phyloP scores from a whole-genome alignment of 2,113 vertebrate species.

The Tragelaphus scriptus region DNA sequence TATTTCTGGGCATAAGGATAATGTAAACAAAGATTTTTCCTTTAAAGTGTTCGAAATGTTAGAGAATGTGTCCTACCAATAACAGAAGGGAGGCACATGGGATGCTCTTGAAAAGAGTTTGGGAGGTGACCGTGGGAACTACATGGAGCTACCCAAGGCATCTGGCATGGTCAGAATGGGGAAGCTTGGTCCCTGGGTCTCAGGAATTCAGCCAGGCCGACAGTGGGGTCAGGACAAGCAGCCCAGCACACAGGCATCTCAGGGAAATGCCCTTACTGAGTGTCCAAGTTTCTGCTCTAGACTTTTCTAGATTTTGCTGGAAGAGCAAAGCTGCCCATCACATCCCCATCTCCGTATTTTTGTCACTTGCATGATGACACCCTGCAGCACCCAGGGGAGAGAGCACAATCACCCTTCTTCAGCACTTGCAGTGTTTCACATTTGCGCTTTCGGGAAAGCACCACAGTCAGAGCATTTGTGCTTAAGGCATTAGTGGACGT shows the following conservation, averaged over 20 bases:
- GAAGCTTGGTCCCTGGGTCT: fast-evolving
- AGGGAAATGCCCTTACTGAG: too few species aligned
- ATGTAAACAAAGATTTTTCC: background rate
- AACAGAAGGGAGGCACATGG: fast-evolving
- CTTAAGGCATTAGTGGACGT: conserved; percentile 62
- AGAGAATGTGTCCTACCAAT: background rate
- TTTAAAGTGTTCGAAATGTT: background rate
- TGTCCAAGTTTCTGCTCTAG: background rate
- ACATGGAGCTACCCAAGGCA: too few species aligned
- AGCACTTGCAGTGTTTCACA: conserved; percentile 30
- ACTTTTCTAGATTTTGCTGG: background rate
- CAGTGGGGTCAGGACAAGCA: too few species aligned
- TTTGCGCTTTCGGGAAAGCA: conserved; percentile 49
- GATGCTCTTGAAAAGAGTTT: too few species aligned
- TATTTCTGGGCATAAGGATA: too few species aligned
- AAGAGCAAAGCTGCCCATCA: background rate
- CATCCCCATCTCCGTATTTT: conserved; percentile 43
- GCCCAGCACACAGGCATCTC: too few species aligned
- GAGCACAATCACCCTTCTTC: background rate
- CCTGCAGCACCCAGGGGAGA: background rate
- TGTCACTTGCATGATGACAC: conserved; percentile 39
- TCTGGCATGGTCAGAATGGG: background rate
- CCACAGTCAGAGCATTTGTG: conserved; percentile 10
- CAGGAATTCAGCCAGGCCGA: background rate
- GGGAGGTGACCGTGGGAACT: too few species aligned